Percentiles rank a stretch among this genome's conserved stretches.
These are phyloP conservation scores for Chouioia cunea DNA, from an alignment of 2,888 invertebrate genomes.

Conservation along the genomic window DNA sequence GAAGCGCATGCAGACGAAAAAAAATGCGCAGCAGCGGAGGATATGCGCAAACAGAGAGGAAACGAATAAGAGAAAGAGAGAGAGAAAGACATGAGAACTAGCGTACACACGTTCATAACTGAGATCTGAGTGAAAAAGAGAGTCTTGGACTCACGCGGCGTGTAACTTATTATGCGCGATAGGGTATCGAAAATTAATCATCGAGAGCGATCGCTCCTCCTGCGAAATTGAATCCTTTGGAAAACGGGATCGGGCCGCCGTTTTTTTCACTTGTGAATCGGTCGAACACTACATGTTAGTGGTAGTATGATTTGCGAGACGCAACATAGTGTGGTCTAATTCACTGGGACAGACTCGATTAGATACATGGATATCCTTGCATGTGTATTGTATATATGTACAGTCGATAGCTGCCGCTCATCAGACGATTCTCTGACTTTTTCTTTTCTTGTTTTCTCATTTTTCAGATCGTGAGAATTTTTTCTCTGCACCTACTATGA, in stretches of 20 bases:
- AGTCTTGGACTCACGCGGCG: constrained; percentile 51
- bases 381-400: neutral
- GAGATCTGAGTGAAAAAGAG: constrained; percentile 11
- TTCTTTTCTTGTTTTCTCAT: neutral
- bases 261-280: neutral
- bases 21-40: neutral
- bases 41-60: constrained; percentile 1
- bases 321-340: constrained; percentile 38
- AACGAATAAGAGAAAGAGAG: constrained; percentile 7
- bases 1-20: constrained; percentile 12
- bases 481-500: constrained; percentile 15
- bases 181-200: constrained; percentile 52
- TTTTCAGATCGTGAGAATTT: constrained; percentile 40
- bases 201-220: constrained; percentile 50
- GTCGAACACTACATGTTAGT: neutral
- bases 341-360: constrained; percentile 40
- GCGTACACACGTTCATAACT: constrained; percentile 13
- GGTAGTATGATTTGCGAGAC: constrained; percentile 3
- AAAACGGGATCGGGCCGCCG: constrained; percentile 37
- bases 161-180: constrained; percentile 53
- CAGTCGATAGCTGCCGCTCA: neutral
- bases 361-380: neutral
- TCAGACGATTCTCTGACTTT: neutral
- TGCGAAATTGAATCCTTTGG: constrained; percentile 52
- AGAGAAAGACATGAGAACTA: constrained; percentile 17